These are phyloP conservation scores for Taeniopygia guttata DNA, from an alignment of 2,797 vertebrate genomes.

Conservation along the genomic window DNA sequence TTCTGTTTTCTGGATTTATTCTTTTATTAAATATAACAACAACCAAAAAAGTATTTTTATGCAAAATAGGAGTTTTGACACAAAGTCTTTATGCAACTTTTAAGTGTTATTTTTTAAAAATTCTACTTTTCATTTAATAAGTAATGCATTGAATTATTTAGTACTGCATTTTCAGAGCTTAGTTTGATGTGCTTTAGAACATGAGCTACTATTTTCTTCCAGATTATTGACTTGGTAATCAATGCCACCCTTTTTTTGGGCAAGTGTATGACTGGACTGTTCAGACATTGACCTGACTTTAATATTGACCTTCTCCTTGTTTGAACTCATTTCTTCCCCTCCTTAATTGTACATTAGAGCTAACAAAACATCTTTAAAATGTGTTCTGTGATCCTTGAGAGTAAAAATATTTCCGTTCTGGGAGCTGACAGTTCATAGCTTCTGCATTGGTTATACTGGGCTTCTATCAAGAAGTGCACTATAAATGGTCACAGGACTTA, in stretches of 20 bases:
- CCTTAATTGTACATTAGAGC: constrained; percentile 26
- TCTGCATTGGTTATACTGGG: constrained; percentile 42
- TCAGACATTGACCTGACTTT: neutral
- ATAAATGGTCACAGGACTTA: constrained; percentile 56
- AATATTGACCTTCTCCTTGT: constrained; percentile 25
- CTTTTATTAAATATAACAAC: neutral
- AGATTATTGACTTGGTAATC: neutral
- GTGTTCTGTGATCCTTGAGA: constrained; percentile 39
- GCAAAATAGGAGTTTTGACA: neutral
- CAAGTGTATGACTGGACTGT: neutral
- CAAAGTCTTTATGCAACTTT: neutral
- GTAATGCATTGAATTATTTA: neutral
- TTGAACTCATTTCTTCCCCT: constrained; percentile 41
- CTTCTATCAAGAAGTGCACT: constrained; percentile 57
- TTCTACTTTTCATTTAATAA: neutral
- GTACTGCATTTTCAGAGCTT: neutral
- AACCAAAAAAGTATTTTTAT: neutral
- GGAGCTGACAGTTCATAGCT: constrained; percentile 42
- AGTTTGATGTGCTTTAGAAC: neutral
- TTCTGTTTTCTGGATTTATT: neutral
- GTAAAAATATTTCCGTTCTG: constrained; percentile 50
- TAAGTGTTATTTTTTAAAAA: neutral
- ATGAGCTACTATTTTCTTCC: neutral
- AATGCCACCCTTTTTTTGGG: neutral
- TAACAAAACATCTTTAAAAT: constrained; percentile 50